Percentiles rank a stretch among this genome's conserved stretches.
Conservation (phyloP, 2,113 vertebrate genomes). For the Ptychochromis oligacanthus region DNA sequence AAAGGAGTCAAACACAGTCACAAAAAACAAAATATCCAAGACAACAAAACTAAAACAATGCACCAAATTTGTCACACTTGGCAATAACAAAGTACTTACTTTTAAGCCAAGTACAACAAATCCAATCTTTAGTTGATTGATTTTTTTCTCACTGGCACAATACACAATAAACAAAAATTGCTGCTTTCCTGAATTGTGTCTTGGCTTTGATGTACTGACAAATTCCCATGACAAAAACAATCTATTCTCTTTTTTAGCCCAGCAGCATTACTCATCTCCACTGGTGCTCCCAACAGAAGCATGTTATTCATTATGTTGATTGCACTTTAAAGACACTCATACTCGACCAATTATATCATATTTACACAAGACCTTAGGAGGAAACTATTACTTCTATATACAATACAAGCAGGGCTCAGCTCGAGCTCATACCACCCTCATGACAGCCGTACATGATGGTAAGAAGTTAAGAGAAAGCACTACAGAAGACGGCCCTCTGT, state of each 20-base stretch:
- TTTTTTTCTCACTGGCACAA: constrained; percentile 17
- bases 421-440: constrained; percentile 35
- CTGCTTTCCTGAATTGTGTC: constrained; percentile 16
- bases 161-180: constrained; percentile 42
- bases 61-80: constrained; percentile 51
- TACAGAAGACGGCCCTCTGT: constrained; percentile 41
- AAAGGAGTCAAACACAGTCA: constrained; percentile 37
- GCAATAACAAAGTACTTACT: constrained; percentile 32
- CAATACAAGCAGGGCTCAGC: constrained; percentile 58
- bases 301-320: constrained; percentile 78
- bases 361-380: constrained; percentile 66
- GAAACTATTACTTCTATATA: constrained; percentile 69
- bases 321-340: constrained; percentile 73
- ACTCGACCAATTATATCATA: constrained; percentile 73
- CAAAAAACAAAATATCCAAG: constrained; percentile 37
- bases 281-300: constrained; percentile 67
- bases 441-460: constrained; percentile 2
- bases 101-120: constrained; percentile 24
- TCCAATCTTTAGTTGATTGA: neutral
- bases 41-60: constrained; percentile 40
- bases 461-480: constrained; percentile 1
- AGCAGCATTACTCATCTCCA: constrained; percentile 58
- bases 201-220: constrained; percentile 33
- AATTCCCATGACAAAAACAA: constrained; percentile 56
- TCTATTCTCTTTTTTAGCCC: constrained; percentile 37